A percentile compares a stretch with the other conserved stretches of the same genome.
phyloP scores from a whole-genome alignment of 2,113 vertebrate genomes.

The Mellivora capensis region DNA sequence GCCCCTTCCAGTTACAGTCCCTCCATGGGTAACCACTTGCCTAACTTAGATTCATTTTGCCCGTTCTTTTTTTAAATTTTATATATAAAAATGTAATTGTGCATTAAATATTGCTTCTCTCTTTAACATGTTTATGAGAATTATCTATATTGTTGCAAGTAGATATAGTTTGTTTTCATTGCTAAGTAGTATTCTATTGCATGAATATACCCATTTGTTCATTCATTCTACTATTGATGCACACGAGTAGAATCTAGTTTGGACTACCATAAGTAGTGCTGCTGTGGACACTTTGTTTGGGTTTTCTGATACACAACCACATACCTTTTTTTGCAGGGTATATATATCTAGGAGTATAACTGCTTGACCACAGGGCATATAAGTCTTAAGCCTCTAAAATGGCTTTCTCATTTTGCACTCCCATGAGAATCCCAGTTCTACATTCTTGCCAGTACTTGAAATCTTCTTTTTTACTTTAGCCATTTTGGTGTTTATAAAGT shows the following conservation, averaged over 20 bases:
- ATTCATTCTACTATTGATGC: neutral
- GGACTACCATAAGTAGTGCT: neutral
- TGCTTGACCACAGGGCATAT: neutral
- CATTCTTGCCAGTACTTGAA: neutral
- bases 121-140: neutral
- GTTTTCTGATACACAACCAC: neutral
- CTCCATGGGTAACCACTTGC: neutral
- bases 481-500: neutral
- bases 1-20: neutral
- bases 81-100: neutral
- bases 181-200: neutral
- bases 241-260: neutral
- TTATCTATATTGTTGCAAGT: neutral
- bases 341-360: neutral
- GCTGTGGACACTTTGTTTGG: neutral
- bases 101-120: neutral
- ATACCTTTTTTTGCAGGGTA: neutral
- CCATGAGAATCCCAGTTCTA: neutral
- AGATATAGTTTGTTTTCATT: neutral
- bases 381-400: neutral
- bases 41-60: neutral
- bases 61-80: neutral
- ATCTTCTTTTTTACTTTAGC: neutral
- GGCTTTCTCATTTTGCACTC: neutral
- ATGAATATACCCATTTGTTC: neutral